A percentile compares a stretch with the other conserved stretches of the same genome.
These are phyloP conservation scores for Halictus quadricinctus DNA, from an alignment of 2,888 invertebrate genomes.

Conservation along the genomic window DNA sequence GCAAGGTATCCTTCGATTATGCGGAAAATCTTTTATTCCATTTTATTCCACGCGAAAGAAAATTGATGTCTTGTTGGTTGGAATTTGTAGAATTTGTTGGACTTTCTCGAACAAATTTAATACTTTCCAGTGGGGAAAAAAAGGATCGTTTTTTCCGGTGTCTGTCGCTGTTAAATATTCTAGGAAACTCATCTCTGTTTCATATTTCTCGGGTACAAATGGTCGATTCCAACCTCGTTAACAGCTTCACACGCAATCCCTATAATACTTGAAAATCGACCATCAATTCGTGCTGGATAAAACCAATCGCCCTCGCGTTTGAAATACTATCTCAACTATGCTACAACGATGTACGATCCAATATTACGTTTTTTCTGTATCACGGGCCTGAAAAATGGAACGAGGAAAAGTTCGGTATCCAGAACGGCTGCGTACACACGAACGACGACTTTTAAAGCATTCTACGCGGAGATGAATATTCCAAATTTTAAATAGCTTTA, in stretches of 20 bases:
- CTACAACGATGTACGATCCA: neutral
- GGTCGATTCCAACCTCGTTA: slow-evolving; percentile 34
- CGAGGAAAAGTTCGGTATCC: slow-evolving; percentile 1
- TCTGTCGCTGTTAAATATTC: neutral
- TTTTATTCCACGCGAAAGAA: neutral
- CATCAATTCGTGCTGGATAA: slow-evolving; percentile 32
- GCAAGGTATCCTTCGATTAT: neutral
- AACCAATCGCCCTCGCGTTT: slow-evolving; percentile 32
- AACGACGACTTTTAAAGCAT: slow-evolving; percentile 5
- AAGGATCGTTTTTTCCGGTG: neutral
- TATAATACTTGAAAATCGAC: slow-evolving; percentile 41
- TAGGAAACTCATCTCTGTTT: neutral
- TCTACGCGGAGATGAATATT: slow-evolving; percentile 2
- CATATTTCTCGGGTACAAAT: slow-evolving; percentile 15
- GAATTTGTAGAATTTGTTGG: neutral
- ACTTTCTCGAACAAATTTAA: neutral
- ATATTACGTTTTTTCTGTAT: slow-evolving; percentile 22
- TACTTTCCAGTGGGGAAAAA: neutral
- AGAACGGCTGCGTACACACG: neutral
- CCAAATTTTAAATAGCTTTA: slow-evolving; percentile 16
- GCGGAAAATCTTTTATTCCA: neutral
- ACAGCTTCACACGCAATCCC: slow-evolving; percentile 16
- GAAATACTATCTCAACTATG: slow-evolving; percentile 29
- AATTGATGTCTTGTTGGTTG: neutral
- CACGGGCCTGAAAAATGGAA: neutral